phyloP scores from a whole-genome alignment of 2,113 vertebrate species.

The Paramisgurnus dabryanus region DNA sequence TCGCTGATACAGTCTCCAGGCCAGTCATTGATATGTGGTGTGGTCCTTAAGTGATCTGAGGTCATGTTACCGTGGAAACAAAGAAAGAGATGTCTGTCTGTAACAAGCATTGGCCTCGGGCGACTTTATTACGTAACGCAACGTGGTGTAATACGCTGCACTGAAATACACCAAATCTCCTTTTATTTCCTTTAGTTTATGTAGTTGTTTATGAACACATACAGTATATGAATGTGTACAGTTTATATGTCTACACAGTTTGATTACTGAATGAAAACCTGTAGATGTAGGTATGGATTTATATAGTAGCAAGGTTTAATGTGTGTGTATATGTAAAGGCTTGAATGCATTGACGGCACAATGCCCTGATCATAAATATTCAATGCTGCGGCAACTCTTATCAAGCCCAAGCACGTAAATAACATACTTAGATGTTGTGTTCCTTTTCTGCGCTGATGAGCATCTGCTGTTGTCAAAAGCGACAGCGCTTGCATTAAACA shows the following conservation, averaged over 20 bases:
- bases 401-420: conserved; percentile 2
- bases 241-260: background rate
- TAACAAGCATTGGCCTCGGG: conserved; percentile 27
- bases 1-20: background rate
- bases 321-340: background rate
- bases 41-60: background rate
- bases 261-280: background rate
- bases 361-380: conserved; percentile 22
- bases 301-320: background rate
- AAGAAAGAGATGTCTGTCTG: conserved; percentile 2
- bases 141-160: background rate
- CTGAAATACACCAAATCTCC: background rate
- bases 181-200: background rate
- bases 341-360: conserved; percentile 9
- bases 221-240: background rate
- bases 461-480: conserved; percentile 2
- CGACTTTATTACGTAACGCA: conserved; percentile 18
- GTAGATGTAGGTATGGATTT: background rate
- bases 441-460: background rate
- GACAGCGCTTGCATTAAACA: background rate
- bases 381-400: conserved; percentile 1
- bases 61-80: conserved; percentile 2
- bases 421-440: background rate
- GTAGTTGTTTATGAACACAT: background rate
- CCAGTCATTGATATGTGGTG: background rate